Conservation (phyloP, 2,888 invertebrate species). For the Psococerastis gibbosa region DNA sequence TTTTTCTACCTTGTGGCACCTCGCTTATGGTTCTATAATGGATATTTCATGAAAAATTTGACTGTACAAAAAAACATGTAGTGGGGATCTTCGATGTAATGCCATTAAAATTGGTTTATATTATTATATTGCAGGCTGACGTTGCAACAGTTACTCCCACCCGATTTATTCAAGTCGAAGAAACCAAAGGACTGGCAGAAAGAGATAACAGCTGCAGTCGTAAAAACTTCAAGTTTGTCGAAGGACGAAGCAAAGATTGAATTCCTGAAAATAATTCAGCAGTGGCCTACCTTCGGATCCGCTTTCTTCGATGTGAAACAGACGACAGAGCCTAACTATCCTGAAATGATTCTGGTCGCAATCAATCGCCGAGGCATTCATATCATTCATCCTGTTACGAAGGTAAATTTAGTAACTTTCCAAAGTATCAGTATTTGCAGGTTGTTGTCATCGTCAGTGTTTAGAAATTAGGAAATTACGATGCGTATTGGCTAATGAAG, state of each 20-base stretch:
- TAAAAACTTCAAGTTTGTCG: conserved; percentile 28
- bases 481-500: no score
- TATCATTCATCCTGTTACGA: conserved; percentile 69
- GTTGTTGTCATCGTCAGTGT: no score
- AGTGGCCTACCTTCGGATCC: conserved; percentile 81
- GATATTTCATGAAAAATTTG: no score
- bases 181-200: conserved; percentile 69
- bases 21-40: no score
- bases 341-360: conserved; percentile 70
- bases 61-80: no score
- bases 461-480: no score
- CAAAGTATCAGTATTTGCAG: no score
- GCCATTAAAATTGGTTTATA: neutral
- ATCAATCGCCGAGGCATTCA: conserved; percentile 84
- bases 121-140: conserved; percentile 27
- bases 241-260: conserved; percentile 59
- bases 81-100: neutral
- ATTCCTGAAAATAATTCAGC: conserved; percentile 58
- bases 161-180: conserved; percentile 52
- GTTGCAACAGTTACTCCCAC: conserved; percentile 51
- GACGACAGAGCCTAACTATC: conserved; percentile 68
- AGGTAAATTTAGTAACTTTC: conserved; percentile 32
- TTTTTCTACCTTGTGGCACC: no score
- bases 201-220: conserved; percentile 34
- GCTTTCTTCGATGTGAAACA: conserved; percentile 92